Base-by-base conservation (phyloP, 2,113 vertebrate genomes). In the Sylvicapra grimmia region DNA sequence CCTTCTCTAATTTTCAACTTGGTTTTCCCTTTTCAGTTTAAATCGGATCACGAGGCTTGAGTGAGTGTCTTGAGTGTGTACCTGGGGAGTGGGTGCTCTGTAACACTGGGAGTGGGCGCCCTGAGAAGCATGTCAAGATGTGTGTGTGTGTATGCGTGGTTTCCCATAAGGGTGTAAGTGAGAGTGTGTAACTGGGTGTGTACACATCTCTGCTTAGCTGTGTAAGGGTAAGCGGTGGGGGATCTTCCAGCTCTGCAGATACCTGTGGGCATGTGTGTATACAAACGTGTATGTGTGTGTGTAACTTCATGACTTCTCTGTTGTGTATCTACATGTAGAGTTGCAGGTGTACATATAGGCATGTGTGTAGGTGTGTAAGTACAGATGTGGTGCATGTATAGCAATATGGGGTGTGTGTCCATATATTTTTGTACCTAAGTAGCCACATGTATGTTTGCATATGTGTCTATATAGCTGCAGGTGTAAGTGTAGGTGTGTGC, bases 1-100 rank as follows among this genome's bases (percentile, higher is more conserved):
- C 8, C 85, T 59, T 89, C 94, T 97, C 97, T 97, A 97, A 98
- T 98, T 97, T 98, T 88, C 98, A 96, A 97, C 97, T 97, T 85
- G 75, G 36, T 95, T 98, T 97, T 97, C 75, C 86, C 90, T 58
- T 87, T 68, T 15, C 9, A 2, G 72, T 88, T 98, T 97, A 96
- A 98, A 96, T 93, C 97, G 56, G 96, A 77, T 96, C 47, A 98
- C 1, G 12, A 93, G 79, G 85, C 47, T 90, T 96, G 97, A 90
- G 89, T 58, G 95, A 94, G 90, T 23, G 54, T 13, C 86, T 80
- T 2, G 93, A 31, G 59, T 18, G 90, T 6, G n/a, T 54, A 61
- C 47, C 68, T 85, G 56, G 54, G 68, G 92, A 31, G 58, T 5
- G 86, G 72, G 80, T 1, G 13, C 27, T 88, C 85, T 23, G 86